Percentiles rank a stretch among this genome's conserved stretches.
phyloP scores from a whole-genome alignment of 2,888 invertebrate species.

The Ptilodon capucinus region DNA sequence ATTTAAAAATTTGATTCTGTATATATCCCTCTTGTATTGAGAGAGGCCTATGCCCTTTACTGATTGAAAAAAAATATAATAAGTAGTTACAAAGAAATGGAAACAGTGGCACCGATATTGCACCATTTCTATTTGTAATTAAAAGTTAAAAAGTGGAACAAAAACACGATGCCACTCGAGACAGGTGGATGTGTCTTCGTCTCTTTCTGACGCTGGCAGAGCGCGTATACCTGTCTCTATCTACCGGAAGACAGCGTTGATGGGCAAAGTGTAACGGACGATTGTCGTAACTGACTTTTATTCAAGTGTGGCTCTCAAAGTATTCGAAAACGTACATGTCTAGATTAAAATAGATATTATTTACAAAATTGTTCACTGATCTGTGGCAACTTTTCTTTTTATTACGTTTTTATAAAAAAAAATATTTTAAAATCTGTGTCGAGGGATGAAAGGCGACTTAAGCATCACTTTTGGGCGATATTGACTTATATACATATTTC shows the following conservation, averaged over 20 bases:
- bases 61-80: too few species aligned
- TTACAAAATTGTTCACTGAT: too few species aligned
- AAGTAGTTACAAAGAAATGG: not conserved
- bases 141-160: slow-evolving; percentile 49
- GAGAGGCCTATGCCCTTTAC: not conserved
- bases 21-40: not conserved
- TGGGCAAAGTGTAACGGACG: slow-evolving; percentile 76
- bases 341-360: too few species aligned
- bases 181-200: slow-evolving; percentile 63
- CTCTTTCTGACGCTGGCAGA: slow-evolving; percentile 31
- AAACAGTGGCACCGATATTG: slow-evolving; percentile 48
- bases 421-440: too few species aligned
- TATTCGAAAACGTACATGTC: too few species aligned
- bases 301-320: slow-evolving; percentile 52
- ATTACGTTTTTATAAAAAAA: too few species aligned
- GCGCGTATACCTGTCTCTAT: slow-evolving; percentile 44
- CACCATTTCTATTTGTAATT: slow-evolving; percentile 65
- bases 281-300: slow-evolving; percentile 78
- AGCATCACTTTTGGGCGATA: too few species aligned
- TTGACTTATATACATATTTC: too few species aligned
- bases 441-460: too few species aligned
- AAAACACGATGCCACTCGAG: slow-evolving; percentile 48
- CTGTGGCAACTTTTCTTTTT: too few species aligned
- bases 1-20: too few species aligned
- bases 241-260: slow-evolving; percentile 64